Base-by-base conservation (phyloP, 1,140 invertebrate species). In the Doryteuthis pealeii region DNA sequence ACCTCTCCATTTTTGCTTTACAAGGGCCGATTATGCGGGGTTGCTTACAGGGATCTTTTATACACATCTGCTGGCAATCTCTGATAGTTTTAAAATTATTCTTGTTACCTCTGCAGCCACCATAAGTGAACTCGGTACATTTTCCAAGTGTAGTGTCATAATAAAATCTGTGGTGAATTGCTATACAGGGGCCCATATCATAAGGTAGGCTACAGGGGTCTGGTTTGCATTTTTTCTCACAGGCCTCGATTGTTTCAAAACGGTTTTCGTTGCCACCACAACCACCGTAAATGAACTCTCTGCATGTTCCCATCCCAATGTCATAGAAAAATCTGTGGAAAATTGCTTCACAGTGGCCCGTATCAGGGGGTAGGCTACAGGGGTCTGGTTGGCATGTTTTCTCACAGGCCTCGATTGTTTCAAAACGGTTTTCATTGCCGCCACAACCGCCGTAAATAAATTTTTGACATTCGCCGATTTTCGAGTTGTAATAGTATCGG, bases 251-350 rank as follows among this genome's bases (percentile, higher is more conserved):
- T 6, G 22, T 62, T 22, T 62, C 22, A 22, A 68, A 68, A 12
- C 32, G 28, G 28, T 68, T 68, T 10, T 5, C 22, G 30, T 68
- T 68, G 6, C 66, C 66, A 10, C 28, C 6, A 22, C 66, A 68
- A 32, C 66, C 66, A 33, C 66, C 66, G 66, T 88, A 88, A 1
- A 75, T 82, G 76, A 89, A 89, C 33, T 75, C 77, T 43, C 86
- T 69, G 74, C 88, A 89, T 35, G 72, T 71, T 26, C 81, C 77
- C 1, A 84, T 87, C 31, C 77, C 66, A n/a, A 81, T 71, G 76
- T 89, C 84, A 75, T 84, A 89, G 79, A 79, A 86, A 78, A 81
- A 89, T 22, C 87, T 77, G 33, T 79, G 80, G 40, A 88, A 79
- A 3, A 73, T 75, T 5, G 71, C 85, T 43, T 49, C 76, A 82